Evolutionary conservation across 2,888 invertebrate genomes (phyloP).

Genomic region (Acrocera orbiculus): DNA sequence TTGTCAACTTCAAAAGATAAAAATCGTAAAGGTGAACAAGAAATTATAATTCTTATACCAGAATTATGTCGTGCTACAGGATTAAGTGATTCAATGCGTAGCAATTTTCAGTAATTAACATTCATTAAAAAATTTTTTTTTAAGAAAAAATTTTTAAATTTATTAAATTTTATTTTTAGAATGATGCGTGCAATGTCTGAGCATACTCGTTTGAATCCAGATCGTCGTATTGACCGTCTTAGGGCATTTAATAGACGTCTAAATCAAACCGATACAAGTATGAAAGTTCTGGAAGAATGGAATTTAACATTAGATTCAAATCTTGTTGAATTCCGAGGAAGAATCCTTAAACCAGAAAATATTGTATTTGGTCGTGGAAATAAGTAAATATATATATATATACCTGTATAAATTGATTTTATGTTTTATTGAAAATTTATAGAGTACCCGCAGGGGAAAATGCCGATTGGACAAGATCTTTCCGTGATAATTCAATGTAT

Average conservation of each 20-base stretch:
- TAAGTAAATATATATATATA: conserved; percentile 15
- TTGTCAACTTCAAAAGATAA: conserved; percentile 49
- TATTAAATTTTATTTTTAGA: too few relatives aligned
- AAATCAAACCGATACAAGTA: conserved; percentile 33
- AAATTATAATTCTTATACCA: conserved; percentile 54
- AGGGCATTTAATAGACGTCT: conserved; percentile 47
- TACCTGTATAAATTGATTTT: background rate
- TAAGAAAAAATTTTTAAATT: too few relatives aligned
- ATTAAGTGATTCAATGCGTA: conserved; percentile 49
- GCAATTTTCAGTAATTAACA: conserved; percentile 43
- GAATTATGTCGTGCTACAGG: conserved; percentile 78
- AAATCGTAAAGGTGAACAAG: conserved; percentile 51
- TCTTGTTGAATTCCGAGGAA: conserved; percentile 45
- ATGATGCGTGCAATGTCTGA: conserved; percentile 51
- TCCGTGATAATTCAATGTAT: conserved; percentile 37
- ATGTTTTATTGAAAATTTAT: background rate
- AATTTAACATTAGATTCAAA: conserved; percentile 44
- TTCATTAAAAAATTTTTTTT: too few relatives aligned
- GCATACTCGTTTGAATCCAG: conserved; percentile 64
- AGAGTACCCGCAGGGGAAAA: conserved; percentile 33
- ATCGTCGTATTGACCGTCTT: conserved; percentile 47
- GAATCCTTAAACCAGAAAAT: conserved; percentile 45
- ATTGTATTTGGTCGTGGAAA: conserved; percentile 37
- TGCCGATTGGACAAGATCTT: conserved; percentile 62
- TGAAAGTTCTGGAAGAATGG: conserved; percentile 52